Percentiles rank a stretch among this genome's conserved stretches.
Conservation (phyloP, 2,797 vertebrate species). For the Coregonus sp. region DNA sequence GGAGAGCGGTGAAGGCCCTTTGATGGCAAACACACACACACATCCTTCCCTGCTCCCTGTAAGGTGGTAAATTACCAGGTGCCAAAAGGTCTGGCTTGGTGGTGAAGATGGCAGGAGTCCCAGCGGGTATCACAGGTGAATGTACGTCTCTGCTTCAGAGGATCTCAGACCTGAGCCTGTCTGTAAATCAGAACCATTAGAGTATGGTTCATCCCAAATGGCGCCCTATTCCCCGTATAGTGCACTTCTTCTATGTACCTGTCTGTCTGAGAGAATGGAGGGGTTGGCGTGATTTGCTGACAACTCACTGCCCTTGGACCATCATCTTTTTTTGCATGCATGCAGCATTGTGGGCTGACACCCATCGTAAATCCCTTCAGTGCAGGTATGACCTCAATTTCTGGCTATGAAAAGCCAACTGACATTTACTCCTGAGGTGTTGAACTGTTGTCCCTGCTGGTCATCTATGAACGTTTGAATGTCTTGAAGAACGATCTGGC, state of each 20-base stretch:
- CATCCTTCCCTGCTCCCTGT: slow-evolving; percentile 15
- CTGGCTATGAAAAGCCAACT: not conserved
- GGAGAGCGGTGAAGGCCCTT: not conserved
- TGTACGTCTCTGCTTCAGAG: slow-evolving; percentile 9
- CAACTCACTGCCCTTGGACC: too few relatives aligned
- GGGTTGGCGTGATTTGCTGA: too few relatives aligned
- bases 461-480: too few relatives aligned
- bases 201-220: not conserved
- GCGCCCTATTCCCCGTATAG: not conserved
- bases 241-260: not conserved
- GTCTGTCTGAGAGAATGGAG: too few relatives aligned
- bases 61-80: slow-evolving; percentile 44
- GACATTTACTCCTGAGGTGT: too few relatives aligned
- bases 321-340: too few relatives aligned
- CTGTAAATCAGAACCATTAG: not conserved
- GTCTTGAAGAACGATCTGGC: too few relatives aligned
- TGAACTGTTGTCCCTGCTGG: too few relatives aligned
- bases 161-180: not conserved
- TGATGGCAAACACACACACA: not conserved
- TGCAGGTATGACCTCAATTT: not conserved
- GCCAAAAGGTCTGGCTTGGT: slow-evolving; percentile 22
- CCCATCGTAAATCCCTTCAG: slow-evolving; percentile 4
- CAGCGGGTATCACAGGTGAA: slow-evolving; percentile 38
- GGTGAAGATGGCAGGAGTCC: slow-evolving; percentile 15
- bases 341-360: not conserved